These are phyloP conservation scores for Tipula vernalis DNA, from an alignment of 2,888 invertebrate genomes.

Conservation along the genomic window DNA sequence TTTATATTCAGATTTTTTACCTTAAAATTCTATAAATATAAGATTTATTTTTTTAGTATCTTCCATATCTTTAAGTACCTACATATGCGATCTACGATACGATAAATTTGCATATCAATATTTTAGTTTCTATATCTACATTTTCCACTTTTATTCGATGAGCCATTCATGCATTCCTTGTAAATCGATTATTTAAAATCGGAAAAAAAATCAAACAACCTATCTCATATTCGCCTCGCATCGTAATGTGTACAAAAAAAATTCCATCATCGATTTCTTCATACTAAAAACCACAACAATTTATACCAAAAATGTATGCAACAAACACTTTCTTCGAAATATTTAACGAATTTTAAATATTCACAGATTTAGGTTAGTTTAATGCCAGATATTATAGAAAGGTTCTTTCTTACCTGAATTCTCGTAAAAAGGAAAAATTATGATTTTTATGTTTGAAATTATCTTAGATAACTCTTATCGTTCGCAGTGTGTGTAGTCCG, in stretches of 20 bases:
- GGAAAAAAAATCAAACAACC: not conserved
- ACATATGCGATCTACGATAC: not conserved
- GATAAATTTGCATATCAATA: not conserved
- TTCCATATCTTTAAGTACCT: too few relatives aligned
- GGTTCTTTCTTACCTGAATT: not conserved
- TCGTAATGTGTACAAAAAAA: not conserved
- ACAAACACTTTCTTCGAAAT: not conserved
- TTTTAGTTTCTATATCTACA: not conserved
- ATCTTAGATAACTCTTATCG: not conserved
- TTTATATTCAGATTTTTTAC: not conserved
- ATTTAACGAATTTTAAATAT: not conserved
- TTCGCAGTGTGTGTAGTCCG: not conserved
- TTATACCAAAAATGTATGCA: not conserved
- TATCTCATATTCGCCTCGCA: not conserved
- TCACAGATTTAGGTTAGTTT: not conserved
- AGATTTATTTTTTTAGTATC: not conserved
- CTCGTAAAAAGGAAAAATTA: not conserved
- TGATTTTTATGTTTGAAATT: not conserved
- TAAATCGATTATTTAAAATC: not conserved
- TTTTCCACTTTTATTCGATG: not conserved
- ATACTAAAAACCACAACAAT: not conserved
- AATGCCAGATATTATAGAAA: not conserved
- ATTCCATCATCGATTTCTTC: not conserved
- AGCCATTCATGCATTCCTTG: not conserved
- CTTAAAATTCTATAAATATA: not conserved